Evolutionary conservation across 2,797 vertebrate genomes (phyloP), one percentile per base, ranked within the genome.

Genomic region (Paedocypris micromegethes): DNA sequence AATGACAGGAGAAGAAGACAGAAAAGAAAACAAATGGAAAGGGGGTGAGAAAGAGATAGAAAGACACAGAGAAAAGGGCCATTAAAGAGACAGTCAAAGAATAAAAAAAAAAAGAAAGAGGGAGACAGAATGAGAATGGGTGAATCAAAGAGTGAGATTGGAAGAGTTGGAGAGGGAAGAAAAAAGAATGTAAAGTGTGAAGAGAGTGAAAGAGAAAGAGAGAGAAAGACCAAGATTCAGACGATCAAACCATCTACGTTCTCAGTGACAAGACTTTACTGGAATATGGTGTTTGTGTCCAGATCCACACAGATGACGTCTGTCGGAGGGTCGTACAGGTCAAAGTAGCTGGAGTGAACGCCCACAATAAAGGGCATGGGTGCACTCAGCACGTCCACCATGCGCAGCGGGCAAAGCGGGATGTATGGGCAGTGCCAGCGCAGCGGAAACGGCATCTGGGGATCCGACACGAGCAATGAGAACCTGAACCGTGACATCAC

Each of bases 351-450:
- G 83, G 95, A 97, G 88, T 97, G 94, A 74, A 97, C 89, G 3
- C 95, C 95, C 77, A 97, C 94, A 3, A 97, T 93, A 87, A 97
- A 97, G 60, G 95, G 95, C 87, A 96, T 93, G 0, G 95, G 95
- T 3, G 95, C 95, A 8, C 91, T 89, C 68, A 98, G 87, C 75
- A 98, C 94, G 0, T 94, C 95, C 0, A 93, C 92, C 88, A 96
- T 87, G 77, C 91, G 89, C 81, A 98, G 91, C 0, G 95, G 95
- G 79, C 95, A 97, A 79, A 97, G 88, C 0, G 95, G 95, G 86
- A 97, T 97, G 85, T 98, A 98, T 42, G 95, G 95, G 58, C 95
- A 97, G 72, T 91, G 90, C 95, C 95, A 98, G 46, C 90, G 90
- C 78, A 97, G 85, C 0, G 95, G 95, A 86, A 98, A 98, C 64